Base-by-base conservation (phyloP, 2,888 invertebrate genomes). In the Endotricha flammealis region DNA sequence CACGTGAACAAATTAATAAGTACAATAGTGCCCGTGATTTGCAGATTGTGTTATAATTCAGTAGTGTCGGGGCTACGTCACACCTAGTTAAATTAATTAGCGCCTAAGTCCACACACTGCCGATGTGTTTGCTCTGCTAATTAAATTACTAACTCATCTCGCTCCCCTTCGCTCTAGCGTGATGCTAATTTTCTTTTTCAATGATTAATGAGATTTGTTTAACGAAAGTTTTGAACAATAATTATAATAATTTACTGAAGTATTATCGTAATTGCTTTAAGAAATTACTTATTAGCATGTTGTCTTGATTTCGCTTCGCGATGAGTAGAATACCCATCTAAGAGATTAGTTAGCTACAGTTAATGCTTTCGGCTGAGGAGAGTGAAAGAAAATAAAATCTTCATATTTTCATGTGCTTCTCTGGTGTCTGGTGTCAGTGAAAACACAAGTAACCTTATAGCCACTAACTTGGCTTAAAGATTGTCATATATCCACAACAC, bases 41-140 rank as follows among this genome's bases (percentile, higher is more conserved):
- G 33, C 10, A 12, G 14, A 25, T 29, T 29, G 12, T 34, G 28
- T 12, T 34, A 16, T 31, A 34, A 34, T 28, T 39, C 28, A 25
- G 12, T 29, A 6, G 12, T 9, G 12, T 12, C 8, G 23, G 7
- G 8, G 4, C 32, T 4, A 8, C 30, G 28, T 29, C 32, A 33
- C 30, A 33, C 16, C 12, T 17, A 11, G 28, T n/a, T 16, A 29
- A 38, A 38, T 38, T 35, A 35, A 41, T 41, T 38, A 32, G 24
- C 20, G 14, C 37, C 29, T 39, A 31, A 41, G 28, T 33, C 23
- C 24, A 35, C 29, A 29, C 24, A 36, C 17, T 27, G 31, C 23
- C 16, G 12, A 32, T 35, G 28, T 25, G 14, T 24, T 29, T 27
- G 20, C 11, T 23, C n/a, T 5, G 17, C 4, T 31, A 28, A 35